Base-by-base conservation (phyloP, 2,888 invertebrate genomes). In the Andrena haemorrhoa region DNA sequence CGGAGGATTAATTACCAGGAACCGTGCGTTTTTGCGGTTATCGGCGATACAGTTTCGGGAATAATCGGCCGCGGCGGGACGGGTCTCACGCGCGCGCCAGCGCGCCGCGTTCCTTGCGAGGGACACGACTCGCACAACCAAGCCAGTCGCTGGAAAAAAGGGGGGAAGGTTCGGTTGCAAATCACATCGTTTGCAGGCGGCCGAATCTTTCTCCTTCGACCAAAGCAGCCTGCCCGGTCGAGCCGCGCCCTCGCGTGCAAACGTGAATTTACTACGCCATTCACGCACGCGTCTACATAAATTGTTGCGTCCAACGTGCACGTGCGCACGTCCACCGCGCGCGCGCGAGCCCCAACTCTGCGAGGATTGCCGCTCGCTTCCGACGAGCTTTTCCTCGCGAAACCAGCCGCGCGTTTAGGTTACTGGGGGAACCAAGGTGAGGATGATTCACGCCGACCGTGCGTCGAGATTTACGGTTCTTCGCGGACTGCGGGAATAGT, bases 201-300 rank as follows among this genome's bases (percentile, higher is more conserved):
- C 72, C 72, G 68, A 82, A 82, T 82, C 75, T 77, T 72, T 65
- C 63, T 83, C 64, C 53, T 70, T 60, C 63, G 63, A 56, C 56
- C 66, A 56, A 56, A 56, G 56, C 23, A 23, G 58, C 58, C 58
- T 63, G 56, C 56, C 61, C 76, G 79, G 71, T 86, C 87, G 84
- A 86, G 88, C 90, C 90, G 89, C 89, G 83, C 89, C 88, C 89
- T 88, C 84, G 72, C 78, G 84, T 78, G 84, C 41, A 41, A 41
- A 41, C 86, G 83, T 88, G 86, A 84, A 90, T 90, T 89, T 90
- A 90, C 90, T 90, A 90, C 88, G 88, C 89, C 90, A 89, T 90
- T 90, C 89, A 90, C 89, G 89, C 88, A 89, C 88, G 86, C 84
- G 87, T 88, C 87, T 87, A 88, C 89, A 90, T 89, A 89, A 90